Base-by-base conservation (phyloP, 2,888 invertebrate species). In the Cryptus viduatorius region DNA sequence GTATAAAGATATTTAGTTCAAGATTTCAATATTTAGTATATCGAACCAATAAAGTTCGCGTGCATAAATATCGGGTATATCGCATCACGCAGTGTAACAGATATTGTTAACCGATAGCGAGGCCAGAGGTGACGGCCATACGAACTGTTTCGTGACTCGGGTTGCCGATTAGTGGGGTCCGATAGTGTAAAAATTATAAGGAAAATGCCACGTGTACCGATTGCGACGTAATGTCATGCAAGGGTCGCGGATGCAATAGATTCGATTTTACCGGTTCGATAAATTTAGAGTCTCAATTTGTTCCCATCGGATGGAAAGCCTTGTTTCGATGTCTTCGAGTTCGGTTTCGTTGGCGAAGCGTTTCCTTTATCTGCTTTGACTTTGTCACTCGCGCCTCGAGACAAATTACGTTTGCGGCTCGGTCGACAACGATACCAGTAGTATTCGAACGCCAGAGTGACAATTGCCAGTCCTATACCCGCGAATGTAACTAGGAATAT, bases 401-500 rank as follows among this genome's bases (percentile, higher is more conserved):
- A 77, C n/a, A 87, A 56, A 46, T 88, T 83, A 24, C 85, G 89
- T 0, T 96, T 95, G n/a, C 71, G 61, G 82, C 95, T 95, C 89
- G 96, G 96, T 88, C 96, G 95, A 94, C 96, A 96, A 89, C 97
- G 97, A 90, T 98, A 98, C 96, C 98, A 98, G 97, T 98, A 98
- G 93, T 98, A 99, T 93, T 99, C 99, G 84, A 98, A 97, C 0
- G 97, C 97, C 56, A 99, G 94, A 0, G 98, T 99, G 68, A 98
- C 94, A 89, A 98, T 98, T 0, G 98, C 98, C 92, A 98, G 95
- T 0, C 97, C 98, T 44, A 99, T 98, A 0, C 99, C 99, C 89
- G 98, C 98, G 91, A 99, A 98, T 86, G 99, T 99, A 0, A 99
- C 98, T 75, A 99, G 98, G 93, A 99, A 99, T 0, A 99, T 99